Evolutionary conservation across 2,113 vertebrate genomes (phyloP).

Genomic region (Plectropomus leopardus): DNA sequence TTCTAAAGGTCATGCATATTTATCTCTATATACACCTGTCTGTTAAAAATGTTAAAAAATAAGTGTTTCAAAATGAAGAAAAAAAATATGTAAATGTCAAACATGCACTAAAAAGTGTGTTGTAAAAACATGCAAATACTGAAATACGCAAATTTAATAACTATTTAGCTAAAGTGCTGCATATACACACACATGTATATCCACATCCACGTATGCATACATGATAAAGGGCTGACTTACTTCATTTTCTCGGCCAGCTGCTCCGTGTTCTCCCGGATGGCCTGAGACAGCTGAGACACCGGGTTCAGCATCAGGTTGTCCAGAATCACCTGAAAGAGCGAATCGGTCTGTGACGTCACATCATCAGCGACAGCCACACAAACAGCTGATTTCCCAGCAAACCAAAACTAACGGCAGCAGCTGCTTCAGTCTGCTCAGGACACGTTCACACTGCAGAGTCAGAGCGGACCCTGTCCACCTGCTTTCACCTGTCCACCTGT

Average conservation of each 20-base stretch:
- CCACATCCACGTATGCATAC: too few relatives aligned
- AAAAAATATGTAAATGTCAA: too few relatives aligned
- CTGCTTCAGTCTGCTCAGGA: conserved; percentile 28
- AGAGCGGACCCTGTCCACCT: too few relatives aligned
- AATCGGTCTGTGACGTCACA: not conserved
- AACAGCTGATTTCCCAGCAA: conserved; percentile 54
- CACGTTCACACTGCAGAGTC: conserved; percentile 47
- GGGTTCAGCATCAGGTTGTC: conserved; percentile 97
- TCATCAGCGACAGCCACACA: conserved; percentile 7
- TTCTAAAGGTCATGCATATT: too few relatives aligned
- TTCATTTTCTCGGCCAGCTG: conserved; percentile 96
- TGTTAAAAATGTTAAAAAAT: too few relatives aligned
- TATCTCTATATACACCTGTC: too few relatives aligned
- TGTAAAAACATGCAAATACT: too few relatives aligned
- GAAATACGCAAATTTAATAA: too few relatives aligned
- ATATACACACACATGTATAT: too few relatives aligned
- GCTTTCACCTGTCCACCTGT: not conserved
- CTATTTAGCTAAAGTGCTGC: too few relatives aligned
- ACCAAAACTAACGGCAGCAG: conserved; percentile 70
- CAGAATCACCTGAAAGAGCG: conserved; percentile 89
- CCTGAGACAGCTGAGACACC: conserved; percentile 94
- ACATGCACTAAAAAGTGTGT: too few relatives aligned
- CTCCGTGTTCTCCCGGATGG: conserved; percentile 95
- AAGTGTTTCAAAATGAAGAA: too few relatives aligned
- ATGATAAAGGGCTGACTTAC: conserved; percentile 83